A percentile compares a stretch with the other conserved stretches of the same genome.
phyloP scores from a whole-genome alignment of 2,888 invertebrate genomes.

The Apamea sordens region DNA sequence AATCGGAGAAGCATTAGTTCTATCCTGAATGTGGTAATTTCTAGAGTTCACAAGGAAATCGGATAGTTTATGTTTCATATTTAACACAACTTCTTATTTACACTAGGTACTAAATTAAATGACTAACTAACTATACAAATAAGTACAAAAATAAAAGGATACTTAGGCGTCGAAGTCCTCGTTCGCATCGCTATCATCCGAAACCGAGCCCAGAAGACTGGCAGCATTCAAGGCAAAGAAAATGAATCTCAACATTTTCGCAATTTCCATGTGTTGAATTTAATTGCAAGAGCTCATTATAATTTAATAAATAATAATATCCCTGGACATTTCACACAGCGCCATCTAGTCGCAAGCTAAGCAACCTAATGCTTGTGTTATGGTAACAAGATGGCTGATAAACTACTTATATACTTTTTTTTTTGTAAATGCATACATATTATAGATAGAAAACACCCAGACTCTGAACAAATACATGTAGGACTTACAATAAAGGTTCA shows the following conservation, averaged over 20 bases:
- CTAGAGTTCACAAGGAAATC: neutral
- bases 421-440: too few relatives aligned
- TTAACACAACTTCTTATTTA: neutral
- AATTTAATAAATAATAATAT: too few relatives aligned
- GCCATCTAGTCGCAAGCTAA: too few relatives aligned
- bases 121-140: neutral
- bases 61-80: neutral
- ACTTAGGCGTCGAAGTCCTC: neutral
- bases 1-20: neutral
- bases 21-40: neutral
- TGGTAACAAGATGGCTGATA: too few relatives aligned
- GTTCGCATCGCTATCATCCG: neutral
- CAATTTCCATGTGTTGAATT: neutral
- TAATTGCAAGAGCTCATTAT: neutral
- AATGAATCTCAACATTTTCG: neutral
- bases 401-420: too few relatives aligned
- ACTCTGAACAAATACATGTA: too few relatives aligned
- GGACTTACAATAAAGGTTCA: too few relatives aligned
- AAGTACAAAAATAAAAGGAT: neutral
- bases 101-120: neutral
- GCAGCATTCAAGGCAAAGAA: neutral
- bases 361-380: too few relatives aligned
- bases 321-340: too few relatives aligned
- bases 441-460: too few relatives aligned
- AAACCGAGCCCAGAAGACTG: neutral